Conservation (phyloP, 2,113 vertebrate genomes). For the Eurystomus gularis region DNA sequence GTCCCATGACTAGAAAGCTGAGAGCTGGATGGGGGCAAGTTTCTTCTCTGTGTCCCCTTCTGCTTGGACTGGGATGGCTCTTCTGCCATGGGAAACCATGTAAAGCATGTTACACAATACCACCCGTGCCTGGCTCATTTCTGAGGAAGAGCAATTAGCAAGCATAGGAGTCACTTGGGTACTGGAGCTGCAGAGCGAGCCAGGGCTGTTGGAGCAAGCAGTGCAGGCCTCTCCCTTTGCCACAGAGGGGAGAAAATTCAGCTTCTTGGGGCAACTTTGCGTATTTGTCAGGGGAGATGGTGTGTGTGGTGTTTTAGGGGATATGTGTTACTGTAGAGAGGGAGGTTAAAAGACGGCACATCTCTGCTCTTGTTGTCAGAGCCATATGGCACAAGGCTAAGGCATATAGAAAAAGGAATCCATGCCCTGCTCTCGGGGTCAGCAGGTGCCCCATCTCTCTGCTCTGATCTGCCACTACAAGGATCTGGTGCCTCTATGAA, state of each 20-base stretch:
- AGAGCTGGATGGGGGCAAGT: not conserved
- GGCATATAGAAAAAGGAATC: not conserved
- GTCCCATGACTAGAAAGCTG: not conserved
- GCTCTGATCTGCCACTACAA: not conserved
- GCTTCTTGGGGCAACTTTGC: not conserved
- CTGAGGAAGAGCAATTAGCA: not conserved
- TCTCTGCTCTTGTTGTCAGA: not conserved
- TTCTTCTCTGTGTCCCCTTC: not conserved
- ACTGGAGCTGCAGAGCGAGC: not conserved
- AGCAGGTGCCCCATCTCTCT: not conserved
- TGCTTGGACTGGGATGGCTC: not conserved
- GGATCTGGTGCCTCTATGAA: not conserved
- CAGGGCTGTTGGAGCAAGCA: not conserved
- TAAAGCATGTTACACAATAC: not conserved
- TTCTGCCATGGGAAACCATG: not conserved
- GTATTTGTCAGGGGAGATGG: not conserved
- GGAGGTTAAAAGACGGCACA: not conserved
- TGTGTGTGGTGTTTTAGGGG: not conserved
- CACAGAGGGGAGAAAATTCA: not conserved
- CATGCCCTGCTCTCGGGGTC: not conserved
- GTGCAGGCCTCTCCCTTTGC: not conserved
- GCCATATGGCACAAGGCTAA: not conserved
- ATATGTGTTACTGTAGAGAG: not conserved
- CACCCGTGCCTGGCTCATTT: accelerated
- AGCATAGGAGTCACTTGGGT: not conserved